phyloP scores from a whole-genome alignment of 2,797 vertebrate species.

The Chromis chromis region DNA sequence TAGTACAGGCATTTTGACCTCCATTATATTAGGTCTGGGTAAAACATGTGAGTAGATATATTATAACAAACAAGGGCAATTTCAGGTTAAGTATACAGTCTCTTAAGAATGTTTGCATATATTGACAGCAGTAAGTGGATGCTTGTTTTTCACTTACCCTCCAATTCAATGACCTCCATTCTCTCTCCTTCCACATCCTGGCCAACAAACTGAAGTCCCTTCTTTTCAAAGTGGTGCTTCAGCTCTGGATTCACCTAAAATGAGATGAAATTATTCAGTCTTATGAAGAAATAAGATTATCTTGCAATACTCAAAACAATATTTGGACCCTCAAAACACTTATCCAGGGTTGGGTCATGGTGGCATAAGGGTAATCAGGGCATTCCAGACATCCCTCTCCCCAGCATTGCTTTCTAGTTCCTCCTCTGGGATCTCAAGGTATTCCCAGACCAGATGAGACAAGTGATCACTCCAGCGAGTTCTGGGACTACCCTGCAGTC shows the following conservation, averaged over 20 bases:
- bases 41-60: not conserved
- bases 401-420: too few relatives aligned
- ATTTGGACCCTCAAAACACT: too few relatives aligned
- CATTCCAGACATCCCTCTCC: too few relatives aligned
- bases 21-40: not conserved
- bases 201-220: slow-evolving; percentile 92
- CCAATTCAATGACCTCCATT: slow-evolving; percentile 95
- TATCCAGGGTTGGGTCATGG: too few relatives aligned
- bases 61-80: not conserved
- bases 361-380: too few relatives aligned
- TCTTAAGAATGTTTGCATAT: not conserved
- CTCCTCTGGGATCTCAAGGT: too few relatives aligned
- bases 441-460: too few relatives aligned
- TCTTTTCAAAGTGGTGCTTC: slow-evolving; percentile 89
- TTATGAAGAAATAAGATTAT: not conserved
- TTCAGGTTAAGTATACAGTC: not conserved
- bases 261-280: not conserved
- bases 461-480: too few relatives aligned
- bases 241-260: slow-evolving; percentile 93
- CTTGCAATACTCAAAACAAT: too few relatives aligned
- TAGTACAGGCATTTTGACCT: not conserved
- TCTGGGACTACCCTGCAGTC: too few relatives aligned
- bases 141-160: slow-evolving; percentile 81
- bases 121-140: not conserved
- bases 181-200: slow-evolving; percentile 93